Evolutionary conservation across 2,113 vertebrate species (phyloP), one percentile per base, ranked within the genome.

Genomic region (Apteryx mantelli): DNA sequence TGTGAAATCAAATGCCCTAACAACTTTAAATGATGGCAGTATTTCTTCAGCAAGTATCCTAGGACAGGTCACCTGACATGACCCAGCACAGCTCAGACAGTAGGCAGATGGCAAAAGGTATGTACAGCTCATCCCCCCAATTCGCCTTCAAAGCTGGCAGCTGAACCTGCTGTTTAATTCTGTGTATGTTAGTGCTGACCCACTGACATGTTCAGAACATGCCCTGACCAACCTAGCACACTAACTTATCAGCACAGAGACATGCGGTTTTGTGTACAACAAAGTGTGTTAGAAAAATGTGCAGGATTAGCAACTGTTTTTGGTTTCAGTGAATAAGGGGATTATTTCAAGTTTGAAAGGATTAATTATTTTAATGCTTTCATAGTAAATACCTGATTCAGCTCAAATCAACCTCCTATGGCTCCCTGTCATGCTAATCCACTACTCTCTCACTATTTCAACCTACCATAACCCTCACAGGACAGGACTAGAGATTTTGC

Each of bases 81-180:
- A 65, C 28, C 74, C 53, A 78, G 89, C 58, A 2, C 36, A 74
- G 87, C 94, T 97, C 96, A 98, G 97, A 98, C 96, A 91, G 75
- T 17, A 85, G 86, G 84, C 98, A 98, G 97, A 98, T 98, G 97
- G 98, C 38, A 60, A 70, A 76, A 56, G 40, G 26, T 36, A 76
- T 14, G 6, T 24, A 46, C 8, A 83, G 92, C 82, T 97, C 94
- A 73, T 96, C 68, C 97, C 97, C 97, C 88, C 73, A 96, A 85
- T 56, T 95, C 65, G 97, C 97, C 95, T 90, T 88, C 60, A 86
- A 97, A 98, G 97, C 97, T 91, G 81, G 75, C 80, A 12, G 10
- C 84, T 76, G 73, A 82, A 52, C 32, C 84, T 88, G 94, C 89
- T 95, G 93, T 76, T 92, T 82, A 70, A 50, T 34, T 61, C 79